These are phyloP conservation scores for Ametastegia equiseti DNA, from an alignment of 2,888 invertebrate species.

Conservation along the genomic window DNA sequence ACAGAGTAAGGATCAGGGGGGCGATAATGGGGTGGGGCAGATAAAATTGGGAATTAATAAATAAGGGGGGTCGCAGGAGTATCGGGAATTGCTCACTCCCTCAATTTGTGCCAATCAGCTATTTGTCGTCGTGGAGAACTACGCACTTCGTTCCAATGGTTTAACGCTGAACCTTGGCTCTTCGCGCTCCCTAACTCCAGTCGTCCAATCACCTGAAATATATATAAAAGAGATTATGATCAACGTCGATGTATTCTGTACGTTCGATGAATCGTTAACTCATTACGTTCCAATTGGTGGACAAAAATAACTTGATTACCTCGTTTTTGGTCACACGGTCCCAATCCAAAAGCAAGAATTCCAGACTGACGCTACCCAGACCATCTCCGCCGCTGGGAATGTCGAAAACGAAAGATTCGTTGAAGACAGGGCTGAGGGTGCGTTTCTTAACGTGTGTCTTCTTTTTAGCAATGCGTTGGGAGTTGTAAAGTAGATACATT, in stretches of 20 bases:
- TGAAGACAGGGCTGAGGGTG: slow-evolving; percentile 98
- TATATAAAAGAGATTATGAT: neutral
- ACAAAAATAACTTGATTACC: slow-evolving; percentile 75
- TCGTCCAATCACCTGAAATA: slow-evolving; percentile 92
- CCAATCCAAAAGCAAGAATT: slow-evolving; percentile 96
- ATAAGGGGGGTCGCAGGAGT: slow-evolving; percentile 54
- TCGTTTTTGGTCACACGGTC: slow-evolving; percentile 99
- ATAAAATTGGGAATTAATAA: slow-evolving; percentile 25
- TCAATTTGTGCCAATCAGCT: slow-evolving; percentile 99
- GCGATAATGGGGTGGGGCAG: slow-evolving; percentile 52
- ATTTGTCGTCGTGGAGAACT: slow-evolving; percentile 98
- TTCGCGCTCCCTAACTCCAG: slow-evolving; percentile 93
- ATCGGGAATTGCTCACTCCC: slow-evolving; percentile 82
- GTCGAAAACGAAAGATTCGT: slow-evolving; percentile 99
- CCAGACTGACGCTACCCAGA: slow-evolving; percentile 89
- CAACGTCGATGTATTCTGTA: neutral
- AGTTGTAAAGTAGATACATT: slow-evolving; percentile 97
- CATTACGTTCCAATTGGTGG: neutral
- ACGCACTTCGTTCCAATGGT: slow-evolving; percentile 99
- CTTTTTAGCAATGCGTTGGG: slow-evolving; percentile 99
- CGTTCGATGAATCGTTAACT: neutral
- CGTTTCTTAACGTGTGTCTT: slow-evolving; percentile 99
- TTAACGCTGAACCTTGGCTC: slow-evolving; percentile 88
- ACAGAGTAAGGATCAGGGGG: slow-evolving; percentile 18
- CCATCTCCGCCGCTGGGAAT: slow-evolving; percentile 90